A percentile compares a stretch with the other conserved stretches of the same genome.
phyloP scores from a whole-genome alignment of 2,113 vertebrate genomes.

The Barbus barbus region DNA sequence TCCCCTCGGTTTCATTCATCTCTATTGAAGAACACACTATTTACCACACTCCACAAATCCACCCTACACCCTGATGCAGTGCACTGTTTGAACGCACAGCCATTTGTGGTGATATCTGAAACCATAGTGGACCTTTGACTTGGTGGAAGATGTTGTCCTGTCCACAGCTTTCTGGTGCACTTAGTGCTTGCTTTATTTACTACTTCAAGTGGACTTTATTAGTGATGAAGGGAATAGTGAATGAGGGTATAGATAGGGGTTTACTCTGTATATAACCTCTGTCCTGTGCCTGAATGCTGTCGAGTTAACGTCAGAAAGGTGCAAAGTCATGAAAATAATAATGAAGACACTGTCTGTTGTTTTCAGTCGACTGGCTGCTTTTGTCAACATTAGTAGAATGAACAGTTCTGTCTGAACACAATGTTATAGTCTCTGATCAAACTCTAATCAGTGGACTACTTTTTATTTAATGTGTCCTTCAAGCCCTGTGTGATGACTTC shows the following conservation, averaged over 20 bases:
- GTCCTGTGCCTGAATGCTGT: background rate
- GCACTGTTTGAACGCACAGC: background rate
- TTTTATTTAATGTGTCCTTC: background rate
- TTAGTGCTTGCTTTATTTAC: background rate
- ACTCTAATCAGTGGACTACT: background rate
- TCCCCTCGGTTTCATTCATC: conserved; percentile 8
- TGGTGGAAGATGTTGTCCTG: background rate
- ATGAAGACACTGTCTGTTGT: background rate
- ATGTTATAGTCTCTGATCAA: background rate
- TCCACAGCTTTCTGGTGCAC: background rate
- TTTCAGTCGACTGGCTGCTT: background rate
- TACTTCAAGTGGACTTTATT: background rate
- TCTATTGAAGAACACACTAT: too few species aligned
- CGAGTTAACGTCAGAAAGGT: background rate
- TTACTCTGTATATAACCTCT: background rate
- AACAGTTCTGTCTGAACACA: background rate
- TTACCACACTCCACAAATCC: too few species aligned
- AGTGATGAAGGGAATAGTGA: background rate
- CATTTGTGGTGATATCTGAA: background rate
- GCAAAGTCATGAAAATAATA: background rate
- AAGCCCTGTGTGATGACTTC: background rate
- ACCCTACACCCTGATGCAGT: background rate
- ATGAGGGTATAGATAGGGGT: background rate
- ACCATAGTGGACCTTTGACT: background rate
- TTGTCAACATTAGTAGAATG: background rate